These are phyloP conservation scores for Acyrthosiphon pisum DNA, from an alignment of 1,140 invertebrate species.

Conservation along the genomic window DNA sequence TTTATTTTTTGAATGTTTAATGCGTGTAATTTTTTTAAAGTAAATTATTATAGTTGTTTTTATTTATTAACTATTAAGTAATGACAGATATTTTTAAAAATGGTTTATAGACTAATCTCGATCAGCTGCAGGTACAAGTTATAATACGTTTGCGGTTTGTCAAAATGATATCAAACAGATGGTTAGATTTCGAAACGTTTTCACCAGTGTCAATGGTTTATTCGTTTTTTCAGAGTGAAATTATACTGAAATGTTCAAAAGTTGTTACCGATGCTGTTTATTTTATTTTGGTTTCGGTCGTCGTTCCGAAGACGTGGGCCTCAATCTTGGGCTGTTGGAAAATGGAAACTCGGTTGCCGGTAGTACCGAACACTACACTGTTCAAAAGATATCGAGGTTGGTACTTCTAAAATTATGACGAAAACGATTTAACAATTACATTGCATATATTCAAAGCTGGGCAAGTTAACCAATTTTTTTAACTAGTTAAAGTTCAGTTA, in stretches of 20 bases:
- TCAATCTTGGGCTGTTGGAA: conserved; percentile 37
- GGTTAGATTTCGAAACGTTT: conserved; percentile 13
- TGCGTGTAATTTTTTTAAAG: not conserved
- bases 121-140: not conserved
- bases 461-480: too few species aligned
- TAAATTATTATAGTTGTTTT: not conserved
- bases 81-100: not conserved
- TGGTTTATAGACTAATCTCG: not conserved
- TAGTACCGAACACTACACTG: conserved; percentile 51
- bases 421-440: not conserved
- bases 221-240: not conserved
- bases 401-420: not conserved
- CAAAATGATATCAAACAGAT: not conserved
- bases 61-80: not conserved
- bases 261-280: conserved; percentile 54
- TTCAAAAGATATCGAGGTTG: conserved; percentile 58
- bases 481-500: too few species aligned
- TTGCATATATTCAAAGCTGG: too few species aligned
- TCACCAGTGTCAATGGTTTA: not conserved
- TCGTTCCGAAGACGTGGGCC: conserved; percentile 10
- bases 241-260: conserved; percentile 37
- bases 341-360: conserved; percentile 13
- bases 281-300: conserved; percentile 56
- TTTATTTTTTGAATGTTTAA: not conserved
- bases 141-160: not conserved